Evolutionary conservation across 2,888 invertebrate species (phyloP).

Genomic region (Temnothorax ravouxi): DNA sequence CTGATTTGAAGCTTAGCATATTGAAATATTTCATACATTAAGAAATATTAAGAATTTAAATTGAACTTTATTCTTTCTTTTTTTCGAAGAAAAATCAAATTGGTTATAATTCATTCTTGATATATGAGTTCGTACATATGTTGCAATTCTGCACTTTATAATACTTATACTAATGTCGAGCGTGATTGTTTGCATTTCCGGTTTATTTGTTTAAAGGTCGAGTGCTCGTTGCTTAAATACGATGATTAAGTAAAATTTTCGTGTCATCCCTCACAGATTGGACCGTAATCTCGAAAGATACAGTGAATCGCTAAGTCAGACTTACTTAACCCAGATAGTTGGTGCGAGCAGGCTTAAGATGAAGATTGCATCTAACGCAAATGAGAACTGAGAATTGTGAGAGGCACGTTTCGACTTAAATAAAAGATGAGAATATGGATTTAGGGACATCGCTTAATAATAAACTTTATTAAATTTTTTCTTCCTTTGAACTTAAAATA

Average conservation of each 20-base stretch:
- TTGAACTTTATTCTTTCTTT: neutral
- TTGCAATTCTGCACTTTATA: neutral
- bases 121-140: neutral
- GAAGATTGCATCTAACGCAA: constrained; percentile 28
- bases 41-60: neutral
- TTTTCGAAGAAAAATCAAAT: neutral
- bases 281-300: constrained; percentile 25
- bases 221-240: neutral
- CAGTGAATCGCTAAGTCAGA: constrained; percentile 24
- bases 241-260: constrained; percentile 26
- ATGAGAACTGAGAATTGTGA: constrained; percentile 26
- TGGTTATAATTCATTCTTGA: neutral
- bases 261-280: neutral
- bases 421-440: neutral
- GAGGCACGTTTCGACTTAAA: constrained; percentile 10
- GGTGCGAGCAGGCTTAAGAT: constrained; percentile 30
- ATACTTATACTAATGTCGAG: neutral
- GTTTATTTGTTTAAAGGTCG: neutral
- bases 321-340: constrained; percentile 41
- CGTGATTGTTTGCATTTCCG: neutral
- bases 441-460: neutral
- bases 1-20: neutral
- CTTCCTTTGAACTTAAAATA: neutral
- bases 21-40: neutral
- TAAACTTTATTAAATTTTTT: constrained; percentile 7